These are phyloP conservation scores for Hemicordylus capensis DNA, from an alignment of 2,113 vertebrate species.

Conservation along the genomic window DNA sequence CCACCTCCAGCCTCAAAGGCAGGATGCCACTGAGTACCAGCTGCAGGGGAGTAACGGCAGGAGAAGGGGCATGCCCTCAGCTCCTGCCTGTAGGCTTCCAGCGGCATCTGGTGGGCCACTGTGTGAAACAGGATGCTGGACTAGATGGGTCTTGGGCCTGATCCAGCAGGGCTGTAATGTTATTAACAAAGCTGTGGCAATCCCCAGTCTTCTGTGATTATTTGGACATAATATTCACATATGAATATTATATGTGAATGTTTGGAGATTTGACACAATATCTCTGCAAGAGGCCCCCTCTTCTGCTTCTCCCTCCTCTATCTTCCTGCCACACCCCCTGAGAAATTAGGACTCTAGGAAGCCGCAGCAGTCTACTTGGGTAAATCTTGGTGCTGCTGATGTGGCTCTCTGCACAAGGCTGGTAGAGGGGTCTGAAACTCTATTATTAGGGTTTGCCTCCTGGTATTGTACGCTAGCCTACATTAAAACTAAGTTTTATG, in stretches of 20 bases:
- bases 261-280: not conserved
- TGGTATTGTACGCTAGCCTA: not conserved
- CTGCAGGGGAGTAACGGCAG: no score
- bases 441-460: not conserved
- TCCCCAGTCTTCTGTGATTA: not conserved
- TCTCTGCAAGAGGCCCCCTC: not conserved
- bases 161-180: no score
- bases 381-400: not conserved
- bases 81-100: no score
- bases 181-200: not conserved
- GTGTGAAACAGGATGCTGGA: no score
- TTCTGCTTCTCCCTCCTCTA: not conserved
- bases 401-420: not conserved
- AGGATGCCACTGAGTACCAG: no score
- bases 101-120: no score
- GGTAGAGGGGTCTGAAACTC: not conserved
- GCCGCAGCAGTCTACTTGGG: not conserved
- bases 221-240: no score
- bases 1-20: no score
- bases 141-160: no score
- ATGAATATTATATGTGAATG: no score
- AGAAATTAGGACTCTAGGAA: not conserved
- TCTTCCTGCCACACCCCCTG: not conserved
- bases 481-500: constrained; percentile 15
- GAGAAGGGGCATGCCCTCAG: no score